Percentiles rank a stretch among this genome's conserved stretches.
These are phyloP conservation scores for Parazoanthus swiftii DNA, from an alignment of 92 coral and sea anemone species.

Conservation along the genomic window DNA sequence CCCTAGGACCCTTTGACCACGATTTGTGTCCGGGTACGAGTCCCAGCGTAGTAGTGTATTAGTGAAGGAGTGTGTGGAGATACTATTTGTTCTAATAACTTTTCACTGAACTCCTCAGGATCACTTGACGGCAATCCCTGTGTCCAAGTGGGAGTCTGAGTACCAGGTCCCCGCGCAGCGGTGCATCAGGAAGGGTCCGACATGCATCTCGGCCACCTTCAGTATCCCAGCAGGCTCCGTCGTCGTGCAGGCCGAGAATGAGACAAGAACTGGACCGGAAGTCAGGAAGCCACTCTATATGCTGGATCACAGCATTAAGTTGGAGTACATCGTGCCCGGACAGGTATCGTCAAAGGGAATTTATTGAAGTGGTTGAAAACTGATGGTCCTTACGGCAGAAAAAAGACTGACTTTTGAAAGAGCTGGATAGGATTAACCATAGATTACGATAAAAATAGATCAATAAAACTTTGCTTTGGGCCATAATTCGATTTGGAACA, in stretches of 20 bases:
- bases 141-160: conserved; percentile 65
- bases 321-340: conserved; percentile 68
- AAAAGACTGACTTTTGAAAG: too few species aligned
- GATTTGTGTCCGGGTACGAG: not conserved
- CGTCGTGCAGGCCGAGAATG: conserved; percentile 68
- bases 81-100: not conserved
- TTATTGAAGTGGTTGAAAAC: not conserved
- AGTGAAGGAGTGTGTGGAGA: not conserved
- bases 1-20: too few species aligned
- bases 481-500: too few species aligned
- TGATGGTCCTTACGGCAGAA: not conserved
- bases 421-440: too few species aligned
- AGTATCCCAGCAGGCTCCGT: conserved; percentile 59
- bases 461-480: too few species aligned
- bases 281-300: conserved; percentile 63
- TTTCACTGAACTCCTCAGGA: conserved; percentile 47
- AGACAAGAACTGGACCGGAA: conserved; percentile 60
- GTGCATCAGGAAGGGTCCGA: conserved; percentile 69
- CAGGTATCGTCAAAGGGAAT: conserved; percentile 52
- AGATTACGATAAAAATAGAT: too few species aligned
- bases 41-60: not conserved
- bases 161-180: conserved; percentile 77
- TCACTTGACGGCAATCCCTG: conserved; percentile 71
- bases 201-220: conserved; percentile 66
- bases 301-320: conserved; percentile 67